Conservation (phyloP, 2,888 invertebrate species). For the Chrysolina haemoptera region DNA sequence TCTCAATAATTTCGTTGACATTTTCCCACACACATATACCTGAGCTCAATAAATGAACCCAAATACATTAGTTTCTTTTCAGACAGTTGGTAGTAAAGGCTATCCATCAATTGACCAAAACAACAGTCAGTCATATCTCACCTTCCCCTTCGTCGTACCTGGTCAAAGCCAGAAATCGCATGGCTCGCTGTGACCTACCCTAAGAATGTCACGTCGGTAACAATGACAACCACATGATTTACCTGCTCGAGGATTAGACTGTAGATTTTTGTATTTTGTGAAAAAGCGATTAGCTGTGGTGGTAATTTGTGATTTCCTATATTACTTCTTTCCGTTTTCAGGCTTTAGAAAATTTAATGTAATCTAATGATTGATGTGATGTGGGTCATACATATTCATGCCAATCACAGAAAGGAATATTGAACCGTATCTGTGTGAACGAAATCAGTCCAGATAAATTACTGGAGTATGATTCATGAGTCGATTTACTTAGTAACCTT, state of each 20-base stretch:
- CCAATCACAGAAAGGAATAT: background rate
- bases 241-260: slow-evolving; percentile 56
- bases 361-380: slow-evolving; percentile 41
- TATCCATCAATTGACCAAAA: slow-evolving; percentile 68
- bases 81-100: slow-evolving; percentile 65
- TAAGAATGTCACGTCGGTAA: slow-evolving; percentile 63
- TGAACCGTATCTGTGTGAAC: background rate
- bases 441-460: background rate
- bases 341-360: slow-evolving; percentile 39
- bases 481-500: too few species aligned
- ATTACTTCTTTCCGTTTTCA: slow-evolving; percentile 45
- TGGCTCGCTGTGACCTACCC: slow-evolving; percentile 65
- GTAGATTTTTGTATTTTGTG: slow-evolving; percentile 52
- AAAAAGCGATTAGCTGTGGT: slow-evolving; percentile 54
- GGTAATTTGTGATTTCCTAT: slow-evolving; percentile 58
- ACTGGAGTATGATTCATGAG: too few species aligned
- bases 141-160: slow-evolving; percentile 31
- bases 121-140: slow-evolving; percentile 58
- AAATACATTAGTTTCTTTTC: slow-evolving; percentile 63
- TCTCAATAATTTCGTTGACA: slow-evolving; percentile 35
- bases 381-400: slow-evolving; percentile 21
- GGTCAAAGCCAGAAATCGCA: slow-evolving; percentile 43
- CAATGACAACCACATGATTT: slow-evolving; percentile 62
- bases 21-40: slow-evolving; percentile 54
- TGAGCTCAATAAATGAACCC: slow-evolving; percentile 59